phyloP scores from a whole-genome alignment of 2,113 vertebrate species.

The Marcusenius ussheri region DNA sequence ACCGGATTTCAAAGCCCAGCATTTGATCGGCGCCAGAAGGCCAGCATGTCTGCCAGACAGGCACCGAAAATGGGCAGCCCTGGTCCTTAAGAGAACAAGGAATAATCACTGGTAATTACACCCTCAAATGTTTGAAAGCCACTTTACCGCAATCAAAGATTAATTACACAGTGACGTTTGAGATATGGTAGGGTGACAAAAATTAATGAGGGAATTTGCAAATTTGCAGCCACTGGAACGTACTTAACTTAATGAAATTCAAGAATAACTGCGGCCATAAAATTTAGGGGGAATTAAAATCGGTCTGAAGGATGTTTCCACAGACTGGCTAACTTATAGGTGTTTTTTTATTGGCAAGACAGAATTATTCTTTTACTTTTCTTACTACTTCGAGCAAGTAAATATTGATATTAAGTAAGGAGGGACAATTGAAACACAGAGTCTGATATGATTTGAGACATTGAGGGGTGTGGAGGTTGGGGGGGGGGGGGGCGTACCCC shows the following conservation, averaged over 20 bases:
- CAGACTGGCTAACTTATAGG: background rate
- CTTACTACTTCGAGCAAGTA: background rate
- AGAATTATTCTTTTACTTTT: background rate
- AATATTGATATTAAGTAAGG: background rate
- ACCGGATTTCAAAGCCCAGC: background rate
- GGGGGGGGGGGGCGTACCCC: background rate
- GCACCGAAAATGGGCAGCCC: background rate
- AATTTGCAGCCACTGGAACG: slow-evolving; percentile 18
- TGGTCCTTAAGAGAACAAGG: slow-evolving; percentile 16
- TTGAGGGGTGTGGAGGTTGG: background rate
- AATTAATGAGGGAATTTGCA: slow-evolving; percentile 17
- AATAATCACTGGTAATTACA: slow-evolving; percentile 31
- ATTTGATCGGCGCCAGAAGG: background rate
- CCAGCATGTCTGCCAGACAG: background rate
- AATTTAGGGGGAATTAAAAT: background rate
- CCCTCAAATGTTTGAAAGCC: slow-evolving; percentile 48
- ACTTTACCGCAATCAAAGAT: slow-evolving; percentile 36
- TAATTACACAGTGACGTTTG: slow-evolving; percentile 28
- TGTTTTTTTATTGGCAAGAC: background rate
- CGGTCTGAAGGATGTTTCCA: background rate
- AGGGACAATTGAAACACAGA: background rate
- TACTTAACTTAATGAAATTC: slow-evolving; percentile 18
- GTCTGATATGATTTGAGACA: background rate
- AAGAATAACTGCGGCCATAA: slow-evolving; percentile 12
- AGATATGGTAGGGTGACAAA: slow-evolving; percentile 24